These are phyloP conservation scores for Ammodytes marinus DNA, from an alignment of 2,113 vertebrate genomes.

Conservation along the genomic window DNA sequence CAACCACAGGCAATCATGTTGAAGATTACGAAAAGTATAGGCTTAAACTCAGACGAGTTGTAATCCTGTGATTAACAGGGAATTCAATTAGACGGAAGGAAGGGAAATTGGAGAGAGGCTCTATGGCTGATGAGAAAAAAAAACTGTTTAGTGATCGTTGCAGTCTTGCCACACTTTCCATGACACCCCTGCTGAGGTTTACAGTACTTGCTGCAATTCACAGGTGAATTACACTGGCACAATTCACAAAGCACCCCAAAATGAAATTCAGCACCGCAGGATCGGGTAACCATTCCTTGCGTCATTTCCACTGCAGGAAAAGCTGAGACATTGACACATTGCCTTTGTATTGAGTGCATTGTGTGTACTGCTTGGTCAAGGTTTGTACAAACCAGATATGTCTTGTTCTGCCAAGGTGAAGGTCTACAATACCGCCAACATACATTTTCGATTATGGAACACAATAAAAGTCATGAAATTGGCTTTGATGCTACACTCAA, in stretches of 20 bases:
- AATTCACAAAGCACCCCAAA: conserved; percentile 9
- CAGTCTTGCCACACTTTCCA: conserved; percentile 17
- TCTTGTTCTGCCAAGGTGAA: not conserved
- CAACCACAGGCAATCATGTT: conserved; percentile 43
- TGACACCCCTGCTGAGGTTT: conserved; percentile 32
- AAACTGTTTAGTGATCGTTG: conserved; percentile 24
- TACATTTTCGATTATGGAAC: not conserved
- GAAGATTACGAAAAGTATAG: conserved; percentile 48
- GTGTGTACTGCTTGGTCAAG: not conserved
- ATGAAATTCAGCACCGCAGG: conserved; percentile 14
- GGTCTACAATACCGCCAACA: not conserved
- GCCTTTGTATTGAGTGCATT: conserved; percentile 8
- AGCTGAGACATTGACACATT: conserved; percentile 7
- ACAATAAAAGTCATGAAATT: not conserved
- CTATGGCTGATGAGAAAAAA: not conserved
- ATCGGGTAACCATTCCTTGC: not conserved
- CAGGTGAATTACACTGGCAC: conserved; percentile 24
- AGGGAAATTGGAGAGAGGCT: conserved; percentile 18
- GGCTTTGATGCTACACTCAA: not conserved
- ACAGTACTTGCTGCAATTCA: conserved; percentile 20
- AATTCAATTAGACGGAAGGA: conserved; percentile 49
- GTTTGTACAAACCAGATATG: conserved; percentile 2
- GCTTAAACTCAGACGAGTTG: conserved; percentile 49
- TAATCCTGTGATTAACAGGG: conserved; percentile 40
- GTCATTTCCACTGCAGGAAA: not conserved